A percentile compares a stretch with the other conserved stretches of the same genome.
These are phyloP conservation scores for Athene noctua DNA, from an alignment of 2,113 vertebrate species.

Conservation along the genomic window DNA sequence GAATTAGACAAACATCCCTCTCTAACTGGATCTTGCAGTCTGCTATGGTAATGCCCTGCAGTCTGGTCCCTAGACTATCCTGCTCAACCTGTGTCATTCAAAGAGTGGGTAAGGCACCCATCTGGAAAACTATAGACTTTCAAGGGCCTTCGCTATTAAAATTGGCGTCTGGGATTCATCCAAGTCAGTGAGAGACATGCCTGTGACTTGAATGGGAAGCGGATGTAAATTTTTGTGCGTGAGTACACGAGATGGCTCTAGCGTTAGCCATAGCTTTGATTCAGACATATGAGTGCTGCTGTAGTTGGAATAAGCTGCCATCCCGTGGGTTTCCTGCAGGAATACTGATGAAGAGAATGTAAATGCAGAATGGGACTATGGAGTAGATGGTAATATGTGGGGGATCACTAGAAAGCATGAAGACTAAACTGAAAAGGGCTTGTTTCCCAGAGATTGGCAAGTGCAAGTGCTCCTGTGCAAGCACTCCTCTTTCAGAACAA, in stretches of 20 bases:
- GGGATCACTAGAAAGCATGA: neutral
- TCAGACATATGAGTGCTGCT: neutral
- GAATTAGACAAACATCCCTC: neutral
- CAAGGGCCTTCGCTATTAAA: neutral
- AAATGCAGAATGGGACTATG: neutral
- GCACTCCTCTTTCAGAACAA: neutral
- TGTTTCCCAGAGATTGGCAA: neutral
- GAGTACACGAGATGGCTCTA: neutral
- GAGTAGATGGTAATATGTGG: neutral
- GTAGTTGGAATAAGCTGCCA: neutral
- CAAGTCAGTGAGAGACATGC: neutral
- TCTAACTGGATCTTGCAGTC: neutral
- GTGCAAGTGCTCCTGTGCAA: neutral
- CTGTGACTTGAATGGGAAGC: neutral
- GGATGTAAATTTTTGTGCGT: neutral
- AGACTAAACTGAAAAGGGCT: neutral
- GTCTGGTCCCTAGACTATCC: neutral
- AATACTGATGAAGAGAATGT: neutral
- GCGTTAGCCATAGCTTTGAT: neutral
- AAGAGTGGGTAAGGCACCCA: neutral
- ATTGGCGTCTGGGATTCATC: neutral
- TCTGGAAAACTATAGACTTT: neutral
- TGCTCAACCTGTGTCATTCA: neutral
- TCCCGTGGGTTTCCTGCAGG: neutral
- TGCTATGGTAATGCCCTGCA: neutral